These are phyloP conservation scores for Heterotis niloticus DNA, from an alignment of 2,113 vertebrate genomes.

Conservation along the genomic window DNA sequence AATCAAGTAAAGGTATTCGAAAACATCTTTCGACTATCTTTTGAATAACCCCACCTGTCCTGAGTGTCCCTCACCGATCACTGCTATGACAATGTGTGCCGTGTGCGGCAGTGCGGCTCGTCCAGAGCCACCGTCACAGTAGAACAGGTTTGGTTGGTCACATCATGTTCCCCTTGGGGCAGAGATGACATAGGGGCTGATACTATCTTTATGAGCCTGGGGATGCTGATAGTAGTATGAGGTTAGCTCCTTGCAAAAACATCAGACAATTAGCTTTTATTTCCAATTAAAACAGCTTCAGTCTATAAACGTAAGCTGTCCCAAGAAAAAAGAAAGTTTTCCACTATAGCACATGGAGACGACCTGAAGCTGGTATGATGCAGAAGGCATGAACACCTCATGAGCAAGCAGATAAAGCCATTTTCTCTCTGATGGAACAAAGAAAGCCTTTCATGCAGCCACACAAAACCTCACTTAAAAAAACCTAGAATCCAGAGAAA, in stretches of 20 bases:
- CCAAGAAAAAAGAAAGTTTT: conserved; percentile 28
- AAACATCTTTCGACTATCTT: neutral
- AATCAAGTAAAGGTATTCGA: neutral
- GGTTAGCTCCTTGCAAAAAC: conserved; percentile 1
- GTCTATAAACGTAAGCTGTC: conserved; percentile 23
- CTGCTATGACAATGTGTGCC: neutral
- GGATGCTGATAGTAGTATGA: neutral
- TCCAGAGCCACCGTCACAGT: conserved; percentile 9
- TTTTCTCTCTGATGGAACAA: conserved; percentile 28
- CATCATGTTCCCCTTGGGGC: neutral
- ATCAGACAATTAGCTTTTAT: conserved; percentile 20
- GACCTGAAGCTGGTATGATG: conserved; percentile 26
- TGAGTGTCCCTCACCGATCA: neutral
- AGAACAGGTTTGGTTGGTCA: conserved; percentile 19
- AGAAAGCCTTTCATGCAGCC: conserved; percentile 29
- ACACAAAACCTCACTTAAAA: conserved; percentile 31
- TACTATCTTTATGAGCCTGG: neutral
- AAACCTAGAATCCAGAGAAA: conserved; percentile 15
- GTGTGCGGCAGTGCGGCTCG: neutral
- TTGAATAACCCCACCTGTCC: neutral
- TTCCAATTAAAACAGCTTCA: conserved; percentile 20
- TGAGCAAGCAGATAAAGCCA: conserved; percentile 23
- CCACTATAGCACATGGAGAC: conserved; percentile 32
- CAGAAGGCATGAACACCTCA: conserved; percentile 26
- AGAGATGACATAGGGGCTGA: neutral